Percentiles rank a stretch among this genome's conserved stretches.
Conservation (phyloP, 1,140 invertebrate genomes). For the Drosophila murphyi region DNA sequence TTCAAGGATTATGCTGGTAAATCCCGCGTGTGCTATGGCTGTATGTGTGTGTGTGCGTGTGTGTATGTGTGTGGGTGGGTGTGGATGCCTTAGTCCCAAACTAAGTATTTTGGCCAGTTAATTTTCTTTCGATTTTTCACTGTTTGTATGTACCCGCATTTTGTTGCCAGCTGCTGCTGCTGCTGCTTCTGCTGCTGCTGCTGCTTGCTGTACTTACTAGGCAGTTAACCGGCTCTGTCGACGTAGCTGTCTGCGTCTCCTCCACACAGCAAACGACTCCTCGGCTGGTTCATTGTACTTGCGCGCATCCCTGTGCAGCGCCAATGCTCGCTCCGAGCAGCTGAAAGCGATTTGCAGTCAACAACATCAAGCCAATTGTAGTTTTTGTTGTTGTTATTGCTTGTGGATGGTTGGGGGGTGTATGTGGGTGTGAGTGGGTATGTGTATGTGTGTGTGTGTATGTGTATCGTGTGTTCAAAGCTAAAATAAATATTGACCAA, state of each 20-base stretch:
- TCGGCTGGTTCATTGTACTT: constrained; percentile 42
- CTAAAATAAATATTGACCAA: constrained; percentile 75
- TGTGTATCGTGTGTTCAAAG: constrained; percentile 29
- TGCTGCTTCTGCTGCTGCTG: background rate
- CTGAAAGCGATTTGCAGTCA: constrained; percentile 50
- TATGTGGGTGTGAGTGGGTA: constrained; percentile 4
- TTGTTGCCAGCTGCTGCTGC: background rate
- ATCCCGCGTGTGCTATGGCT: background rate
- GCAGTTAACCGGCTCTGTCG: constrained; percentile 19
- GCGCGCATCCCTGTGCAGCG: constrained; percentile 34
- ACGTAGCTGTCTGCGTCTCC: background rate
- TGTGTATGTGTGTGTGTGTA: constrained; percentile 20
- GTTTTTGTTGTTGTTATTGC: constrained; percentile 5
- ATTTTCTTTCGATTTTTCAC: constrained; percentile 71
- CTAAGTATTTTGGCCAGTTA: constrained; percentile 36
- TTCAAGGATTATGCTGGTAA: constrained; percentile 21
- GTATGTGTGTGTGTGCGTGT: constrained; percentile 8
- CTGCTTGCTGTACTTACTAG: constrained; percentile 7
- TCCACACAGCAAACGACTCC: background rate
- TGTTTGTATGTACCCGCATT: constrained; percentile 31
- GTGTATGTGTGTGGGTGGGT: background rate
- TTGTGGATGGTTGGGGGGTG: background rate
- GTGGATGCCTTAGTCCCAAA: constrained; percentile 7
- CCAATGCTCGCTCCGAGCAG: constrained; percentile 12
- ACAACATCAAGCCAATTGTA: constrained; percentile 38